Evolutionary conservation across 2,113 vertebrate species (phyloP).

Genomic region (Orycteropus afer): DNA sequence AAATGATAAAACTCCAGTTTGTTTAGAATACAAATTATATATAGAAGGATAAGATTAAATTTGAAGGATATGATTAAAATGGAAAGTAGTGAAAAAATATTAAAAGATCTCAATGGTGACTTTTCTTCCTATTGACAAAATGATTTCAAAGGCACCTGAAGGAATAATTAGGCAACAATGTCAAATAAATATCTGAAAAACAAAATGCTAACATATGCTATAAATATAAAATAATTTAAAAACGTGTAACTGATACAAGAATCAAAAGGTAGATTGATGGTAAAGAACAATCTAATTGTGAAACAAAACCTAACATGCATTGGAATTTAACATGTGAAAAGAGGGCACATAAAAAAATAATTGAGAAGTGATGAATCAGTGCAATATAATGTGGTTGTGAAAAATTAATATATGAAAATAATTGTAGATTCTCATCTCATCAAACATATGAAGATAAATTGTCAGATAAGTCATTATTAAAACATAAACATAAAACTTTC

Average conservation of each 20-base stretch:
- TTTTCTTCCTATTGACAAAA: background rate
- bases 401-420: constrained; percentile 11
- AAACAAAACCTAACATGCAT: background rate
- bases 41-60: background rate
- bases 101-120: background rate
- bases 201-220: background rate
- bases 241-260: background rate
- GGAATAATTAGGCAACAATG: background rate
- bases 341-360: background rate
- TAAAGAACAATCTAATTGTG: background rate
- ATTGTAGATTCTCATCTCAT: background rate
- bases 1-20: background rate
- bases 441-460: background rate
- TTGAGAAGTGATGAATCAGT: background rate
- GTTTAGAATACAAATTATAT: background rate
- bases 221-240: background rate
- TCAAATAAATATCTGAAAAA: background rate
- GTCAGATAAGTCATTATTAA: background rate
- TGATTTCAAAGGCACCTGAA: background rate
- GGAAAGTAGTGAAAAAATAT: background rate
- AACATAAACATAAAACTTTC: background rate
- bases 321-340: background rate
- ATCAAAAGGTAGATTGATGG: constrained; percentile 13
- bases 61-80: background rate
- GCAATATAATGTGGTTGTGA: background rate